Conservation (phyloP, 92 coral and sea anemone genomes). For the Micromussa lordhowensis region DNA sequence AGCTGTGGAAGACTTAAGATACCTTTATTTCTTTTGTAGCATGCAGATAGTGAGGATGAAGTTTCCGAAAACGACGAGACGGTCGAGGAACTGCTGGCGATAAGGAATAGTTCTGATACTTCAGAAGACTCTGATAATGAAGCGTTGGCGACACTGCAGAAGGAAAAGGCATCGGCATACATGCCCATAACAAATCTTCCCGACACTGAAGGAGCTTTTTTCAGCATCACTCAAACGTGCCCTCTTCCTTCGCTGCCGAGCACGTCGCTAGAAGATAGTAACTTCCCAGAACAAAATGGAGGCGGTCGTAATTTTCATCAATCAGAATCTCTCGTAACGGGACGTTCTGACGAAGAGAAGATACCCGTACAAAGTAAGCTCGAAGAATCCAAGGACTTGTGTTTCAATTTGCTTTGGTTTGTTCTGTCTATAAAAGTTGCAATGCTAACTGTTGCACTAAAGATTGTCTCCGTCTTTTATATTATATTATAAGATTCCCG, state of each 20-base stretch:
- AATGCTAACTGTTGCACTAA: no score
- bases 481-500: no score
- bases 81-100: not conserved
- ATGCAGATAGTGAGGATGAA: not conserved
- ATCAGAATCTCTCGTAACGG: not conserved
- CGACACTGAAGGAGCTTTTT: not conserved
- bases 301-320: not conserved
- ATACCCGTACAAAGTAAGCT: not conserved
- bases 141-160: not conserved
- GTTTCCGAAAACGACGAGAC: not conserved
- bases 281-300: not conserved
- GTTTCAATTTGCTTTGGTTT: not conserved
- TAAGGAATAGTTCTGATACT: not conserved
- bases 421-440: no score
- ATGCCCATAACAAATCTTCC: not conserved
- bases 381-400: not conserved
- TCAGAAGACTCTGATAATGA: not conserved
- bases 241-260: not conserved
- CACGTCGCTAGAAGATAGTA: conserved; percentile 6
- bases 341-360: not conserved
- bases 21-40: not conserved
- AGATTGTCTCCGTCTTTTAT: no score
- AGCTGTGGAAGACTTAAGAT: not conserved
- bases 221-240: not conserved
- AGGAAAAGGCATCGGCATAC: no score